These are phyloP conservation scores for Augiades crinisus DNA, from an alignment of 2,888 invertebrate genomes.

Conservation along the genomic window DNA sequence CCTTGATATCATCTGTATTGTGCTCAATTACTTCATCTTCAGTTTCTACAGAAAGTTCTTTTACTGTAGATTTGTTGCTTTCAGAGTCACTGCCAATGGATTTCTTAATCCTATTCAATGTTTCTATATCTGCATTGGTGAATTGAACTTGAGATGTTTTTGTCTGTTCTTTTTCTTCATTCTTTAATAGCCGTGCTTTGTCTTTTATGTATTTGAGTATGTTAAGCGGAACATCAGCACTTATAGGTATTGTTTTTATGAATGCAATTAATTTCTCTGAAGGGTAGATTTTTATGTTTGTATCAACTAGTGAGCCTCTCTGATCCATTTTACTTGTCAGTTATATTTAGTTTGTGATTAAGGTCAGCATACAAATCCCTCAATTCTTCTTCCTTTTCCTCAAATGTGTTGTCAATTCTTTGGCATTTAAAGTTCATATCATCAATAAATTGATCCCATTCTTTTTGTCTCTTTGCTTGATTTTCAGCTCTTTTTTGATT, in stretches of 20 bases:
- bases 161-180: not conserved
- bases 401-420: slow-evolving; percentile 88
- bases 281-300: slow-evolving; percentile 84
- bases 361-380: slow-evolving; percentile 87
- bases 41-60: slow-evolving; percentile 1
- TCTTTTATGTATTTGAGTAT: slow-evolving; percentile 58
- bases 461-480: slow-evolving; percentile 61
- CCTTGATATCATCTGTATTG: slow-evolving; percentile 13
- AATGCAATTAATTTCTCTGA: slow-evolving; percentile 80
- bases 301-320: slow-evolving; percentile 83
- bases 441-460: slow-evolving; percentile 89
- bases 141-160: slow-evolving; percentile 37
- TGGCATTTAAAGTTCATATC: slow-evolving; percentile 89
- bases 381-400: slow-evolving; percentile 89
- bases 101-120: slow-evolving; percentile 48
- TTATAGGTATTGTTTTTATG: slow-evolving; percentile 69
- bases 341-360: slow-evolving; percentile 86
- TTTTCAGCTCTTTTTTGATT: slow-evolving; percentile 52
- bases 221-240: slow-evolving; percentile 75
- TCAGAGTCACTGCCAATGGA: slow-evolving; percentile 23
- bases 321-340: slow-evolving; percentile 74
- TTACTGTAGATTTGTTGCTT: not conserved
- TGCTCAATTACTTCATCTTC: slow-evolving; percentile 25
- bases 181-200: slow-evolving; percentile 24
- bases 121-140: slow-evolving; percentile 48